These are phyloP conservation scores for Uria aalge DNA, from an alignment of 2,113 vertebrate genomes.

Conservation along the genomic window DNA sequence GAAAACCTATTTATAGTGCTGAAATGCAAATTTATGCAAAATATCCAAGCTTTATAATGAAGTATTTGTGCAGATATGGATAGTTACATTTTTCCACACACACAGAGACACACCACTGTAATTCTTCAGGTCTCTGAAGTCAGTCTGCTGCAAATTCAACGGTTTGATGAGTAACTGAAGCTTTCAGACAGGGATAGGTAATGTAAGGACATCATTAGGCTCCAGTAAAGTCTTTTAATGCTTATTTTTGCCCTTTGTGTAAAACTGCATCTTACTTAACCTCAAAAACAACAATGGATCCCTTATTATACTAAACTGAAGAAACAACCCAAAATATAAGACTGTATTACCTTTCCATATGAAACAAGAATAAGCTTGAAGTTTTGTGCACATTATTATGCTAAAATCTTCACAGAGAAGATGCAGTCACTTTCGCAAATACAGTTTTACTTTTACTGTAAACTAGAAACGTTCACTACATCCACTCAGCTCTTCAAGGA, in stretches of 20 bases:
- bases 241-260: not conserved
- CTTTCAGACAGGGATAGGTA: not conserved
- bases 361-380: not conserved
- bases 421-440: not conserved
- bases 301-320: not conserved
- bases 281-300: not conserved
- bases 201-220: not conserved
- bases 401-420: not conserved
- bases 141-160: not conserved
- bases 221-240: not conserved
- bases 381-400: not conserved
- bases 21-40: not conserved
- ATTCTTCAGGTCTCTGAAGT: not conserved
- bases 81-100: not conserved
- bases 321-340: not conserved
- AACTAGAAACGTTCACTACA: not conserved
- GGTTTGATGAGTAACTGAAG: not conserved
- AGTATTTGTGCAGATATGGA: not conserved
- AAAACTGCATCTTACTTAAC: not conserved
- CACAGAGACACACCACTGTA: not conserved
- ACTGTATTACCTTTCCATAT: not conserved
- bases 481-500: not conserved
- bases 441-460: not conserved
- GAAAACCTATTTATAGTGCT: not conserved
- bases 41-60: not conserved